A percentile compares a stretch with the other conserved stretches of the same genome.
Conservation (phyloP, 2,113 vertebrate genomes). For the Callionymus lyra region DNA sequence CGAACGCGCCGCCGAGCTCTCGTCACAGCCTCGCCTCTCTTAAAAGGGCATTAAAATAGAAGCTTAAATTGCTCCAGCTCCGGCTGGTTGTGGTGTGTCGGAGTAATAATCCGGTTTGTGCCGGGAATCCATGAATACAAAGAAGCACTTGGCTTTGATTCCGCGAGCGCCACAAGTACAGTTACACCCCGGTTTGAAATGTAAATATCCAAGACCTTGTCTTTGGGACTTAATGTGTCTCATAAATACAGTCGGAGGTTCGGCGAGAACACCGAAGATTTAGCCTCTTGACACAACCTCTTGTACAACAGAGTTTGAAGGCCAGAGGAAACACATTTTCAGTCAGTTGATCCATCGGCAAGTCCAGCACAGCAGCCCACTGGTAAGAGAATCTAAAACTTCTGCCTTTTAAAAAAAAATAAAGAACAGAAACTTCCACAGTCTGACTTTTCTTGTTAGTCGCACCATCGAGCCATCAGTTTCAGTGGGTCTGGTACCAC, state of each 20-base stretch:
- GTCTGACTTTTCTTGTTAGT: no score
- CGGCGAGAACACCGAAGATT: slow-evolving; percentile 25
- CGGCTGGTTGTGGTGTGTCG: slow-evolving; percentile 31
- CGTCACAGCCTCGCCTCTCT: no score
- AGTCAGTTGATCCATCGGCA: no score
- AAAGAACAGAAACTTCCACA: no score
- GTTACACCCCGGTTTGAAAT: slow-evolving; percentile 33
- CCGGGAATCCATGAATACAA: slow-evolving; percentile 49
- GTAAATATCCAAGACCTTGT: slow-evolving; percentile 36
- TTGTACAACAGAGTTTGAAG: slow-evolving; percentile 3
- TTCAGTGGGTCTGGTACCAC: no score
- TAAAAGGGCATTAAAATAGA: slow-evolving; percentile 19
- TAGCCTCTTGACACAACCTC: slow-evolving; percentile 24
- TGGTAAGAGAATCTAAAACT: no score
- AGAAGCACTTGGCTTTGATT: slow-evolving; percentile 41
- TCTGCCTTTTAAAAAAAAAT: no score
- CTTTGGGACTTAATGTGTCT: slow-evolving; percentile 42
- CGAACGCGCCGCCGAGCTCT: no score
- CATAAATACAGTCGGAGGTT: slow-evolving; percentile 21
- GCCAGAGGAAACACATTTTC: no score
- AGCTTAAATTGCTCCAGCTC: slow-evolving; percentile 23
- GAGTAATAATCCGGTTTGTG: slow-evolving; percentile 46
- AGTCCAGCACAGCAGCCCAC: no score
- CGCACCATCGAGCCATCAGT: no score
- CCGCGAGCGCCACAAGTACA: slow-evolving; percentile 20